Percentiles rank a stretch among this genome's conserved stretches.
phyloP scores from a whole-genome alignment of 1,140 invertebrate species.

The Cotesia typhae region DNA sequence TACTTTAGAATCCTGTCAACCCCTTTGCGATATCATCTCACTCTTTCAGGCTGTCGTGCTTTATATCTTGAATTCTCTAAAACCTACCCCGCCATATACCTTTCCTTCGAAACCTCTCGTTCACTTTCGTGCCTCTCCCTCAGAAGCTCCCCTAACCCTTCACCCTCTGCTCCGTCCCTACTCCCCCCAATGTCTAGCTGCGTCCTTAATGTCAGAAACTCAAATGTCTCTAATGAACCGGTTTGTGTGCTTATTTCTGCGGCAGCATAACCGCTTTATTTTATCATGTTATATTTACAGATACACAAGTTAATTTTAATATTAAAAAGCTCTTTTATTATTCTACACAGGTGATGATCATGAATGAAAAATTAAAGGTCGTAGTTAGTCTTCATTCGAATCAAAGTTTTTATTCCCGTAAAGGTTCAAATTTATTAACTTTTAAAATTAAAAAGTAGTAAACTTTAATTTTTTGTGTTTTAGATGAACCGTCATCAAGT shows the following conservation, averaged over 20 bases:
- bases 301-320: constrained; percentile 36
- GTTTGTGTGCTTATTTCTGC: constrained; percentile 43
- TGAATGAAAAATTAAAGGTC: too few relatives aligned
- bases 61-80: constrained; percentile 19
- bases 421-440: too few relatives aligned
- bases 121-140: constrained; percentile 10
- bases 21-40: constrained; percentile 30
- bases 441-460: too few relatives aligned
- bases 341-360: too few relatives aligned
- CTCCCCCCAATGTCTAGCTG: too few relatives aligned
- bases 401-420: too few relatives aligned
- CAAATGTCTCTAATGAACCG: constrained; percentile 65
- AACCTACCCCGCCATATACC: constrained; percentile 22
- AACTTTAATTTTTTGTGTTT: too few relatives aligned
- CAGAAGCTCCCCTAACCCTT: constrained; percentile 29
- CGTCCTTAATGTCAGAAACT: constrained; percentile 52
- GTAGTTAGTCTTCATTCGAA: too few relatives aligned
- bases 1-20: too few relatives aligned
- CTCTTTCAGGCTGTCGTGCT: constrained; percentile 13
- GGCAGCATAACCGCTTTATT: constrained; percentile 41
- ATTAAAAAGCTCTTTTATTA: constrained; percentile 19
- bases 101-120: constrained; percentile 30
- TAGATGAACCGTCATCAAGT: too few relatives aligned
- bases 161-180: constrained; percentile 22
- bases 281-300: constrained; percentile 25